A percentile compares a stretch with the other conserved stretches of the same genome.
These are phyloP conservation scores for Drepana arcuata DNA, from an alignment of 1,140 invertebrate species.

Conservation along the genomic window DNA sequence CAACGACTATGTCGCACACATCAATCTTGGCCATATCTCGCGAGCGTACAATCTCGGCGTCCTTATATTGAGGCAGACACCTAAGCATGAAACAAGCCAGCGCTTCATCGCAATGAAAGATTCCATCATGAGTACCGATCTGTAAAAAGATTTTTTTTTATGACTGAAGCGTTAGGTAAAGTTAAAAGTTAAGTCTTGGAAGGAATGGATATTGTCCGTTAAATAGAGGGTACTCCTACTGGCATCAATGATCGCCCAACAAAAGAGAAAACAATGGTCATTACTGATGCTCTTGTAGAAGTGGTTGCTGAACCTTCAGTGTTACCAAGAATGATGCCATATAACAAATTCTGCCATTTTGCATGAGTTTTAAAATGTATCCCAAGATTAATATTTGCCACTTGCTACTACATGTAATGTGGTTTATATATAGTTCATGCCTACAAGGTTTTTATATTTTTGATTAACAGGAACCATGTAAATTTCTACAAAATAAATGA, in stretches of 20 bases:
- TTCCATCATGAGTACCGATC: slow-evolving; percentile 86
- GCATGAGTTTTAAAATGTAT: too few species aligned
- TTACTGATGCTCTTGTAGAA: slow-evolving; percentile 81
- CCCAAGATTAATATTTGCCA: too few species aligned
- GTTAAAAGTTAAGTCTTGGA: too few species aligned
- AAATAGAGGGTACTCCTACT: slow-evolving; percentile 85
- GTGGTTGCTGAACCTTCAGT: slow-evolving; percentile 80
- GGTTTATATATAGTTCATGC: too few species aligned
- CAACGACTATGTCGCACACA: slow-evolving; percentile 94
- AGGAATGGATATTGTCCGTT: slow-evolving; percentile 88
- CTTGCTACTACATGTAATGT: too few species aligned
- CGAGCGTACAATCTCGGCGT: slow-evolving; percentile 87
- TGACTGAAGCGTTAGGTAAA: too few species aligned
- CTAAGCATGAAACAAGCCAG: slow-evolving; percentile 94
- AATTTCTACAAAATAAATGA: slow-evolving; percentile 20
- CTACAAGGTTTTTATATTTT: too few species aligned
- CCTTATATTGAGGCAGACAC: slow-evolving; percentile 82
- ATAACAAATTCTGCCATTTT: too few species aligned
- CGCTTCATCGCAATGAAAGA: slow-evolving; percentile 97
- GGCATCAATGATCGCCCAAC: slow-evolving; percentile 83
- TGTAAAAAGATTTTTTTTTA: too few species aligned
- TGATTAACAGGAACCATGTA: too few species aligned
- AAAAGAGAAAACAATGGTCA: slow-evolving; percentile 87
- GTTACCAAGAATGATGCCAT: slow-evolving; percentile 86
- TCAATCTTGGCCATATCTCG: slow-evolving; percentile 76